phyloP scores from a whole-genome alignment of 2,888 invertebrate species.

The Megaustenia siamemsis region DNA sequence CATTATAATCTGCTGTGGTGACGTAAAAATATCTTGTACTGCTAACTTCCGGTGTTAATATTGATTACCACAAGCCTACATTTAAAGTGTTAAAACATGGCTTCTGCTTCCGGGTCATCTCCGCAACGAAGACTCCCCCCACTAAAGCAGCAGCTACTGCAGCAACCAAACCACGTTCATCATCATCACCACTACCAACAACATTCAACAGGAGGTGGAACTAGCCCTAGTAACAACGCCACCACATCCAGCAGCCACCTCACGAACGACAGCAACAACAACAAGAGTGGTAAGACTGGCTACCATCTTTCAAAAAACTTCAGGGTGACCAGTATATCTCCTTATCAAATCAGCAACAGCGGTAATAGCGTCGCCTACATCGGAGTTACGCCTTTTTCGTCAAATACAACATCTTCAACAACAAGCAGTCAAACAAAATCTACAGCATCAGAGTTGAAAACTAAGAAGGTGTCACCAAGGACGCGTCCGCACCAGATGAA shows the following conservation, averaged over 20 bases:
- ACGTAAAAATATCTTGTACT: no score
- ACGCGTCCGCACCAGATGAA: slow-evolving; percentile 2
- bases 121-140: slow-evolving; percentile 21
- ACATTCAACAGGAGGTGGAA: background rate
- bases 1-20: no score
- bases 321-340: background rate
- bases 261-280: slow-evolving; percentile 10
- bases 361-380: background rate
- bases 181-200: background rate
- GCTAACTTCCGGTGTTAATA: no score
- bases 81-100: no score
- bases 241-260: background rate
- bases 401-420: background rate
- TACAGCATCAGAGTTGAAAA: background rate
- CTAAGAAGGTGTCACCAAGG: background rate
- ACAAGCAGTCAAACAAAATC: background rate
- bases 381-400: background rate
- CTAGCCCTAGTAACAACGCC: background rate
- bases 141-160: slow-evolving; percentile 14
- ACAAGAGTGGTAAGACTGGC: slow-evolving; percentile 1
- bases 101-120: slow-evolving; percentile 7
- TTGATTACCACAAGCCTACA: no score
- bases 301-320: background rate
- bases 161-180: slow-evolving; percentile 3
- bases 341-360: slow-evolving; percentile 19